Base-by-base conservation (phyloP, 1,140 invertebrate genomes). In the Drosophila aff. region DNA sequence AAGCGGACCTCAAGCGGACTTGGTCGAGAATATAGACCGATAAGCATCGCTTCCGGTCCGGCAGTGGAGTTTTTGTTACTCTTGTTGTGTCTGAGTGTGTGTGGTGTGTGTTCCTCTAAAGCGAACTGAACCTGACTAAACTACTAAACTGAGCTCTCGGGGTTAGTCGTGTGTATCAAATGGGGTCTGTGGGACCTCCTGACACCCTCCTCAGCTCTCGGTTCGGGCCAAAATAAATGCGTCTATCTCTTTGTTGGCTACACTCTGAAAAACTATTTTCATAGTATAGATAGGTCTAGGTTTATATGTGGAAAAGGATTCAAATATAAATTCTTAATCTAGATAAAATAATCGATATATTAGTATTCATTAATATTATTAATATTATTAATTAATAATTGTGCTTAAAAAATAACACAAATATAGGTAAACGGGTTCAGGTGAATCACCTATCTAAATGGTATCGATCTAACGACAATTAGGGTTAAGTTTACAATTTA, bases 91-190 rank as follows among this genome's bases (percentile, higher is more conserved):
- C 18, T 46, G 15, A 10, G 15, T 23, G 11, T 46, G 15, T n/a
- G 8, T 5, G 2, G 18, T 21, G 43, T 46, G 47, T 74, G 81
- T 53, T 64, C 69, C 66, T 79, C 76, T 68, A 43, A 61, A 66
- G 16, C 64, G 23, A 36, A 71, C 65, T 33, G 7, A 58, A 72
- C 40, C 52, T 72, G 68, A 72, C 69, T 67, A 38, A 67, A 47
- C 69, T 47, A 44, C 16, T 36, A 21, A 36, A 66, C 55, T 66
- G 41, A 60, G 53, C 53, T 57, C 66, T 67, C 73, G 82, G 60
- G 85, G 85, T 89, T 89, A 89, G 84, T 89, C 77, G 84, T 84
- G 78, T 89, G 84, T 89, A 85, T 89, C 84, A 89, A 89, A 90
- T 89, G 84, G 85, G 84, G 84, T 89, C 78, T 90, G 78, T 79